These are phyloP conservation scores for Cosmia pyralina DNA, from an alignment of 2,888 invertebrate species.

Conservation along the genomic window DNA sequence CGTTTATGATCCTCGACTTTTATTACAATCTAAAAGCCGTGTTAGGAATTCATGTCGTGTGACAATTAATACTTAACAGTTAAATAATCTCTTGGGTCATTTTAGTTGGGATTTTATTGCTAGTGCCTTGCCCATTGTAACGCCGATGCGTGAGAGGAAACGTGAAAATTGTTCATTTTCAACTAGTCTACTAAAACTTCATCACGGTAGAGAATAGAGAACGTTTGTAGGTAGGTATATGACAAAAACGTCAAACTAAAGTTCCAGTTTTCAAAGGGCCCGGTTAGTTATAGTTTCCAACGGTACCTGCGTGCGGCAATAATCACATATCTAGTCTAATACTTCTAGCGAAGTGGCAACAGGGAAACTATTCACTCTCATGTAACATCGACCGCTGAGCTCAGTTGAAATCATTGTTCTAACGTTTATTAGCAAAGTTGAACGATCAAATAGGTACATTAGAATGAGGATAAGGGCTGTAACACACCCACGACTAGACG, in stretches of 20 bases:
- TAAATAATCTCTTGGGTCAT: slow-evolving; percentile 37
- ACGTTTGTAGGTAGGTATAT: neutral
- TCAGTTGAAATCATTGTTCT: slow-evolving; percentile 70
- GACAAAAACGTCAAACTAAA: neutral
- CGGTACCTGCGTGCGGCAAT: slow-evolving; percentile 44
- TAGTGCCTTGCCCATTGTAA: neutral
- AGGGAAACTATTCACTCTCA: slow-evolving; percentile 68
- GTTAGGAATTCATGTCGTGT: slow-evolving; percentile 64
- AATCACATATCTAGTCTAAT: slow-evolving; percentile 60
- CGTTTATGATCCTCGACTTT: slow-evolving; percentile 64
- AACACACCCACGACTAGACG: slow-evolving; percentile 34
- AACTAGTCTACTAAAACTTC: neutral
- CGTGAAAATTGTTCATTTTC: no score
- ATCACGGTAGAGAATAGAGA: neutral
- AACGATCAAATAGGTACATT: slow-evolving; percentile 66
- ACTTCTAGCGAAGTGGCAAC: slow-evolving; percentile 55
- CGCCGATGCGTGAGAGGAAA: neutral
- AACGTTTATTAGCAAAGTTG: slow-evolving; percentile 75
- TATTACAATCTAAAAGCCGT: slow-evolving; percentile 63
- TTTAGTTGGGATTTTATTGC: slow-evolving; percentile 38
- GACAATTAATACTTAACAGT: slow-evolving; percentile 53
- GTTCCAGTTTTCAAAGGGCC: neutral
- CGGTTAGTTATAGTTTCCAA: slow-evolving; percentile 22
- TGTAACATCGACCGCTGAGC: slow-evolving; percentile 67
- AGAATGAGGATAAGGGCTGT: slow-evolving; percentile 51